Base-by-base conservation (phyloP, 2,888 invertebrate genomes). In the Rhimphoctona megacephalus region DNA sequence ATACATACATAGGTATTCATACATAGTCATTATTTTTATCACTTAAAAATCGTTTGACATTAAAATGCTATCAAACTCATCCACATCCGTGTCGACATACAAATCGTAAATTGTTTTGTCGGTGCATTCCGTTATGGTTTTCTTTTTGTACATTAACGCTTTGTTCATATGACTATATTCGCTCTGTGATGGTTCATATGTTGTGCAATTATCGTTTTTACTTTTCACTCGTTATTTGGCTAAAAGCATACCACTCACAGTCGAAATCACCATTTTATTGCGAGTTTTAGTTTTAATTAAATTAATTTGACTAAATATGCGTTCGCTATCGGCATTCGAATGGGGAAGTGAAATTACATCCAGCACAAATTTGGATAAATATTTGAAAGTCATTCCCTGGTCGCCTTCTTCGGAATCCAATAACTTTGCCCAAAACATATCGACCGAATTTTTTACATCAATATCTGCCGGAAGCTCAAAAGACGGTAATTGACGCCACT, bases 231-330 rank as follows among this genome's bases (percentile, higher is more conserved):
- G 30, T 9, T 33, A 22, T 78, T 76, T 70, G 14, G 85, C 66
- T 36, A 87, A 61, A 19, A 85, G 64, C 8, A 77, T 22, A 3
- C 70, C 76, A 69, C 78, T 85, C n/a, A 85, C 22, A 11, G 81
- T 61, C 11, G 57, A 11, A 61, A 77, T 81, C 7, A 54, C 54
- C 11, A 83, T 64, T 64, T 79, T 70, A 80, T 87, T 87, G 25
- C 83, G 72, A 19, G 61, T 72, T 39, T 39, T 39, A 39, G 39
- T 39, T 9, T 5, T 39, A 9, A 39, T 39, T 39, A 39, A 39
- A 9, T 39, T 39, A 9, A 39, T 39, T 8, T 39, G 39, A 39
- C 39, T 39, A 39, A n/a, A n/a, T n/a, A n/a, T n/a, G n/a, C n/a
- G n/a, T n/a, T n/a, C n/a, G n/a, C n/a, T n/a, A n/a, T n/a, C n/a